These are phyloP conservation scores for Odontothrips loti DNA, from an alignment of 2,888 invertebrate genomes.

Conservation along the genomic window DNA sequence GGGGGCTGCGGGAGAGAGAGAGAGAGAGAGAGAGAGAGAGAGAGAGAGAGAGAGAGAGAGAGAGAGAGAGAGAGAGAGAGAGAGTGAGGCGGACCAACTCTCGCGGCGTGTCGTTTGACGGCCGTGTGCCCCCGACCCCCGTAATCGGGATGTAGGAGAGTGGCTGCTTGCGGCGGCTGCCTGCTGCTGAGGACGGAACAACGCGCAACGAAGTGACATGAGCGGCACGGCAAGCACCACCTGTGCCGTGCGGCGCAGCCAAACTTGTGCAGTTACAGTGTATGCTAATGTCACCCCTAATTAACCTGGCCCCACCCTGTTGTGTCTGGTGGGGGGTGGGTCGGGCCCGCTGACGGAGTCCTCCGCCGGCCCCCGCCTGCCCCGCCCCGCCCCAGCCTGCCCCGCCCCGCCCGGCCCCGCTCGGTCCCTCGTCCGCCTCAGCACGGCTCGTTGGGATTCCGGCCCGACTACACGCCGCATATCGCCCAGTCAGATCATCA, in stretches of 20 bases:
- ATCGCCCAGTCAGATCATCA: neutral
- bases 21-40: neutral
- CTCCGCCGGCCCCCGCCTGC: too few species aligned
- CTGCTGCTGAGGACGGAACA: neutral
- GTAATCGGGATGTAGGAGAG: too few species aligned
- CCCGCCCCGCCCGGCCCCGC: neutral
- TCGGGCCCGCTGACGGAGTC: too few species aligned
- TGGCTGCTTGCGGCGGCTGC: neutral
- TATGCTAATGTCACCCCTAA: neutral
- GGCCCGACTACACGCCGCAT: too few species aligned
- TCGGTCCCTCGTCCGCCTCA: too few species aligned
- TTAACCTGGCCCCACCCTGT: neutral
- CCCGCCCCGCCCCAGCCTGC: neutral
- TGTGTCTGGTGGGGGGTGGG: too few species aligned
- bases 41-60: too few species aligned
- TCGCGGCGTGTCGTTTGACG: too few species aligned
- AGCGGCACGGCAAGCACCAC: neutral
- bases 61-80: too few species aligned
- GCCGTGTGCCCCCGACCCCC: too few species aligned
- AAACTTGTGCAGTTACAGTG: constrained; percentile 21
- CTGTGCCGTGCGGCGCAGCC: neutral
- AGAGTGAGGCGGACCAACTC: neutral
- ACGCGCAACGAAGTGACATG: neutral
- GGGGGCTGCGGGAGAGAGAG: neutral
- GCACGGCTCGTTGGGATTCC: too few species aligned